Conservation (phyloP, 2,113 vertebrate species). For the Actenoides hombroni region DNA sequence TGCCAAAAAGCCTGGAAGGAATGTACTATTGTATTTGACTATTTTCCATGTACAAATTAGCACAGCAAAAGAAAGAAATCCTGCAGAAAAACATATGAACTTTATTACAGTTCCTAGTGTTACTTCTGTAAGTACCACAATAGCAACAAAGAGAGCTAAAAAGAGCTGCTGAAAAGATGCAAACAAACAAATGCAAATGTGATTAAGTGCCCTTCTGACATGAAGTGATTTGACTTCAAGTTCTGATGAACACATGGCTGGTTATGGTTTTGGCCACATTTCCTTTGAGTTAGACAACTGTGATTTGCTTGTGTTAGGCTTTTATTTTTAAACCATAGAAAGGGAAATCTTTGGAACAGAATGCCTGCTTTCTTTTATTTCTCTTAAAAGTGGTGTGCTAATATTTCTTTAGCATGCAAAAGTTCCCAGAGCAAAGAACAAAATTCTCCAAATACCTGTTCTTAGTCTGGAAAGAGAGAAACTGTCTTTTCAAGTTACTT, state of each 20-base stretch:
- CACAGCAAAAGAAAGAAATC: slow-evolving; percentile 63
- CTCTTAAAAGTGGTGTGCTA: neutral
- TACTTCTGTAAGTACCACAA: slow-evolving; percentile 57
- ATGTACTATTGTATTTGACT: slow-evolving; percentile 73
- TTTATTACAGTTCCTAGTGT: slow-evolving; percentile 73
- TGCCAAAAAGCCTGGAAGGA: slow-evolving; percentile 61
- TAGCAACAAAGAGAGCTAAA: slow-evolving; percentile 52
- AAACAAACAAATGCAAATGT: slow-evolving; percentile 65
- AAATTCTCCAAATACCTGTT: neutral
- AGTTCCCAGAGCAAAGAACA: neutral
- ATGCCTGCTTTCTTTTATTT: neutral
- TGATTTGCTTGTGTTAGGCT: neutral
- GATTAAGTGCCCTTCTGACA: slow-evolving; percentile 65
- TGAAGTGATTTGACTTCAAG: slow-evolving; percentile 63
- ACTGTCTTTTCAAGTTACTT: neutral
- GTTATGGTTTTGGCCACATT: slow-evolving; percentile 65
- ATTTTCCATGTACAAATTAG: slow-evolving; percentile 75
- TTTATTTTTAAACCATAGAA: slow-evolving; percentile 42
- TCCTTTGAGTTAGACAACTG: slow-evolving; percentile 52
- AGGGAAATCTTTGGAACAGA: neutral
- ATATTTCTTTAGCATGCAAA: neutral
- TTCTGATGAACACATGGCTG: slow-evolving; percentile 37
- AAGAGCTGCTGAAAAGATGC: slow-evolving; percentile 63
- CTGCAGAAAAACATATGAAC: slow-evolving; percentile 71
- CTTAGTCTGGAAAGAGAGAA: neutral